Percentiles rank a stretch among this genome's conserved stretches.
Evolutionary conservation across 2,113 vertebrate species (phyloP).

Genomic region (Ia io): DNA sequence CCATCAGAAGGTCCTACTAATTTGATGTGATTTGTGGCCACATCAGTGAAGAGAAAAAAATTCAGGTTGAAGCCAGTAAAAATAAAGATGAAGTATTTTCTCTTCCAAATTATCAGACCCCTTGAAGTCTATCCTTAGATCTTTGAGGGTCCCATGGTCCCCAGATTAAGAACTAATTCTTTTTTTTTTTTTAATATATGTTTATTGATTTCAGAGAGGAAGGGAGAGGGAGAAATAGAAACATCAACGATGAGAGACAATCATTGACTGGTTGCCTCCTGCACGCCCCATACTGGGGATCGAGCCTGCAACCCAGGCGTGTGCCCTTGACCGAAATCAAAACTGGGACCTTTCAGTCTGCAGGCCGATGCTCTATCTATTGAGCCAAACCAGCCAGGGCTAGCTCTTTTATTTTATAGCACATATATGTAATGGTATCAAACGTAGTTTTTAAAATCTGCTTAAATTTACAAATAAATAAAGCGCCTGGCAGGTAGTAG

Average conservation of each 20-base stretch:
- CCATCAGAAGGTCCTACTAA: neutral
- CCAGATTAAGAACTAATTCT: neutral
- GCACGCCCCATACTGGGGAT: too few species aligned
- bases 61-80: constrained; percentile 7
- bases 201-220: too few species aligned
- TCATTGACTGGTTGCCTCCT: too few species aligned
- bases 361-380: too few species aligned
- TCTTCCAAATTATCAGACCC: neutral
- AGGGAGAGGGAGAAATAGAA: too few species aligned
- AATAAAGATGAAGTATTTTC: neutral
- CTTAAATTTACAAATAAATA: neutral
- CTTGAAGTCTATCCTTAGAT: neutral
- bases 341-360: too few species aligned
- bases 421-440: neutral
- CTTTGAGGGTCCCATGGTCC: neutral
- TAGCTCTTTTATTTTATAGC: neutral
- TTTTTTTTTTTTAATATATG: neutral
- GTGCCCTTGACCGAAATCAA: too few species aligned
- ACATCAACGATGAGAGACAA: too few species aligned
- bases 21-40: neutral
- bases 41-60: neutral
- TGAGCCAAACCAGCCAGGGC: too few species aligned
- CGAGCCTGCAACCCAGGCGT: too few species aligned
- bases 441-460: neutral
- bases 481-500: neutral